phyloP scores from a whole-genome alignment of 2,113 vertebrate genomes.

The Aspiorhynchus laticeps region DNA sequence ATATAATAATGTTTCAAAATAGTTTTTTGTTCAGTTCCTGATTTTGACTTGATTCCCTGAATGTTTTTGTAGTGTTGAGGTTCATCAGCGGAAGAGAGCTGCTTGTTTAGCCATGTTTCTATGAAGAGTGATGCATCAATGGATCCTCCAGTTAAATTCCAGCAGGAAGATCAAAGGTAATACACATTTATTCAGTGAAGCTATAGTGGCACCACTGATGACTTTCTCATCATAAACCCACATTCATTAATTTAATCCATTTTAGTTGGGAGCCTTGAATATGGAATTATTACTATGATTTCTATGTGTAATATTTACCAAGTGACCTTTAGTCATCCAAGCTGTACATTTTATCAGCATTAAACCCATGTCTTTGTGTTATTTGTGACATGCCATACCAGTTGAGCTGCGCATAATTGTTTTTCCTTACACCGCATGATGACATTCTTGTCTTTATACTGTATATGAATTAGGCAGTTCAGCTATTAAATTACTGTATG shows the following conservation, averaged over 20 bases:
- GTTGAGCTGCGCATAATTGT: neutral
- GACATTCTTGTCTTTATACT: neutral
- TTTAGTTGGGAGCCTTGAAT: too few relatives aligned
- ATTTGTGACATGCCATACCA: neutral
- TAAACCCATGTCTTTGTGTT: neutral
- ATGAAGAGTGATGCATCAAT: slow-evolving; percentile 39
- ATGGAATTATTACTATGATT: too few relatives aligned
- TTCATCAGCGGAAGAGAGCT: neutral
- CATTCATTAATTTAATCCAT: neutral
- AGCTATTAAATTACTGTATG: neutral
- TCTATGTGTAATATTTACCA: neutral
- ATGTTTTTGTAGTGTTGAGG: neutral
- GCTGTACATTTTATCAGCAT: neutral
- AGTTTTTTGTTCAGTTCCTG: neutral
- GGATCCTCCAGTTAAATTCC: slow-evolving; percentile 24
- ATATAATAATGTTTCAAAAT: neutral
- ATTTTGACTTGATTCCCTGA: neutral
- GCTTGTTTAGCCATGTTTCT: slow-evolving; percentile 16
- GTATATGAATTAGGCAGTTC: neutral
- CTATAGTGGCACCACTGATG: neutral
- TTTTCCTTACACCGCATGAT: neutral
- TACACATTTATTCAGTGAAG: neutral
- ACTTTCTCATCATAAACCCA: neutral
- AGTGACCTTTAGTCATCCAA: neutral
- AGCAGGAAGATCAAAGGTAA: slow-evolving; percentile 21